Conservation (phyloP, 2,888 invertebrate species). For the Opisthograptis luteolata region DNA sequence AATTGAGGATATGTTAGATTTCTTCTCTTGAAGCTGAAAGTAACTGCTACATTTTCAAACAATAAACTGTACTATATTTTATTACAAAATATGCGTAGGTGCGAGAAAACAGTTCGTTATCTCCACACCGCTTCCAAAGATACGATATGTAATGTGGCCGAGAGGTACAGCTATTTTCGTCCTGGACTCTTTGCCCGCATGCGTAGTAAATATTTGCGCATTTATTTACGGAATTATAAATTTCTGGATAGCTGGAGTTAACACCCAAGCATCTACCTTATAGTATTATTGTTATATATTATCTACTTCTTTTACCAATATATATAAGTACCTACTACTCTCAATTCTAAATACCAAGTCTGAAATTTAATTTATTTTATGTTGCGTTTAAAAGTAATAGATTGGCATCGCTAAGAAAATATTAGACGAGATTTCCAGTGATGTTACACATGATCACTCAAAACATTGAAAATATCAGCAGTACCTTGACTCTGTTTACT, state of each 20-base stretch:
- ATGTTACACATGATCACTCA: neutral
- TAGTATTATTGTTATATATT: conserved; percentile 32
- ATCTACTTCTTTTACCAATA: conserved; percentile 10
- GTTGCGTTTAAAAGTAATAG: neutral
- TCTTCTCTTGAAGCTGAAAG: conserved; percentile 1
- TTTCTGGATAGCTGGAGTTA: conserved; percentile 42
- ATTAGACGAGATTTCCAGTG: neutral
- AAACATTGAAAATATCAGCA: neutral
- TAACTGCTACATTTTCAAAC: conserved; percentile 43
- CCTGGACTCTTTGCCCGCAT: conserved; percentile 60
- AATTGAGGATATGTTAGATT: too few relatives aligned
- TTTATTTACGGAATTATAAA: conserved; percentile 62
- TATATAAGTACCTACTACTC: too few relatives aligned
- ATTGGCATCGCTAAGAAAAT: neutral
- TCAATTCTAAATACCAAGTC: neutral
- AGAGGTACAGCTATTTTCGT: conserved; percentile 70
- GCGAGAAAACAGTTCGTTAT: conserved; percentile 63
- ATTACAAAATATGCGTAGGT: conserved; percentile 60
- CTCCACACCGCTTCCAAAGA: conserved; percentile 58
- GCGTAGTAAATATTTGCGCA: conserved; percentile 68
- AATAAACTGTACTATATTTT: conserved; percentile 47
- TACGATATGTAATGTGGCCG: conserved; percentile 65
- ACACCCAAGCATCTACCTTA: conserved; percentile 22
- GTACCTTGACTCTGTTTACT: conserved; percentile 10
- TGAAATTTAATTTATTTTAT: neutral